phyloP scores from a whole-genome alignment of 2,113 vertebrate genomes.

The Shinisaurus crocodilurus region DNA sequence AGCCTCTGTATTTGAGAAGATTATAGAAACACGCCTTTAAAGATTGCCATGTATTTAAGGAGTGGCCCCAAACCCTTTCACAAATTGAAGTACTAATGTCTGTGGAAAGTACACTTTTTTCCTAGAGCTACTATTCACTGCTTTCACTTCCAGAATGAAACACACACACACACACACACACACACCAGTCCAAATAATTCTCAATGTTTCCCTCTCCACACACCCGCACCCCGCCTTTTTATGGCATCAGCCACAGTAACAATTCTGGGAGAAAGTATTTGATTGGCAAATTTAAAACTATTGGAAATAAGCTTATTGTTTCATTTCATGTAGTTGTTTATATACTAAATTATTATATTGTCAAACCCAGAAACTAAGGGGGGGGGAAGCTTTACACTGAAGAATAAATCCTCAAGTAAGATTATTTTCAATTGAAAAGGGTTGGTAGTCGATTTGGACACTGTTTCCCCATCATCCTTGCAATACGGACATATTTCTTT shows the following conservation, averaged over 20 bases:
- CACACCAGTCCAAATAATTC: neutral
- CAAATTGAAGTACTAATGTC: neutral
- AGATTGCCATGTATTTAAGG: neutral
- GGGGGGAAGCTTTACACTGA: conserved; percentile 16
- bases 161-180: neutral
- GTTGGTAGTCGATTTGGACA: conserved; percentile 28
- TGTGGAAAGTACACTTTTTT: neutral
- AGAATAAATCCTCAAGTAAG: conserved; percentile 33
- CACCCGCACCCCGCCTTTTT: neutral
- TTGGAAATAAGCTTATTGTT: neutral
- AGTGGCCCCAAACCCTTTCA: neutral
- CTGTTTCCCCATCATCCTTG: conserved; percentile 10
- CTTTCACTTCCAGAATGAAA: neutral
- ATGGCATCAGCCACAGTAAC: neutral
- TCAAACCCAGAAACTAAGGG: neutral
- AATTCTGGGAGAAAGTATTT: conserved; percentile 32
- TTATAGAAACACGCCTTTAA: neutral
- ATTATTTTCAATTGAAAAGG: conserved; percentile 14
- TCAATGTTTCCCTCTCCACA: neutral
- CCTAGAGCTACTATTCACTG: neutral
- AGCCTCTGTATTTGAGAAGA: neutral
- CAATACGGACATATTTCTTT: neutral
- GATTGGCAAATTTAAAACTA: conserved; percentile 23
- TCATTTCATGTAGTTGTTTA: conserved; percentile 35
- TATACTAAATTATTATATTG: conserved; percentile 26